Evolutionary conservation across 2,113 vertebrate species (phyloP), one percentile per base, ranked within the genome.

Genomic region (Lethenteron camtschaticum): DNA sequence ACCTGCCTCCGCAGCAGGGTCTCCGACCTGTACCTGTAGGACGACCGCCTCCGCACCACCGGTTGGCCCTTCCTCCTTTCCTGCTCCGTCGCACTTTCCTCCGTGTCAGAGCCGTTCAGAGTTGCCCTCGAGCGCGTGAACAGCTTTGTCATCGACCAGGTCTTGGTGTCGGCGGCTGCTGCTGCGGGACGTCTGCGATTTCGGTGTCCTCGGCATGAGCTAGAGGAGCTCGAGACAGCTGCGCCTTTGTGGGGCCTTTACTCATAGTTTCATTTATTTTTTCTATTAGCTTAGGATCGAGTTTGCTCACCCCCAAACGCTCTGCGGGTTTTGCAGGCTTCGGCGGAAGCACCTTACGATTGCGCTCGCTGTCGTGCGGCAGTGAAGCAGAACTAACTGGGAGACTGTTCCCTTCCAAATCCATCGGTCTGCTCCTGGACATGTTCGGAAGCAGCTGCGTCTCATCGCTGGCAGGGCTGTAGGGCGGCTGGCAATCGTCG

Each of bases 311-410:
- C 10, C 24, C n/a, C 24, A 24, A 24, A 16, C 63, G 90, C 56
- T 86, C 81, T 68, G 83, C 79, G 9, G 91, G 92, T 76, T 96
- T 97, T 70, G 90, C 88, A 76, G 88, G 88, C 75, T 96, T 89
- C 1, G 92, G 90, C 60, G 95, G 92, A 85, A 90, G 95, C 89
- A 96, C 92, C 92, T 95, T 96, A 84, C 96, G 95, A 82, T 95
- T 96, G 78, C 90, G 88, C 77, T 97, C 94, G 7, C 91, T 88
- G 71, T 99, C 95, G 68, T 90, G 85, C 79, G 79, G 84, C 69
- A 84, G 87, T 8, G 85, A 58, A 41, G 41, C 41, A 41, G 41
- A 41, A 66, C 24, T 66, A 16, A 24, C 95, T 75, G 89, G 95
- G 66, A 94, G 90, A 75, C 89, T 41, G 41, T 41, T 41, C 41